phyloP scores from a whole-genome alignment of 2,888 invertebrate species.

The Aquatica leii region DNA sequence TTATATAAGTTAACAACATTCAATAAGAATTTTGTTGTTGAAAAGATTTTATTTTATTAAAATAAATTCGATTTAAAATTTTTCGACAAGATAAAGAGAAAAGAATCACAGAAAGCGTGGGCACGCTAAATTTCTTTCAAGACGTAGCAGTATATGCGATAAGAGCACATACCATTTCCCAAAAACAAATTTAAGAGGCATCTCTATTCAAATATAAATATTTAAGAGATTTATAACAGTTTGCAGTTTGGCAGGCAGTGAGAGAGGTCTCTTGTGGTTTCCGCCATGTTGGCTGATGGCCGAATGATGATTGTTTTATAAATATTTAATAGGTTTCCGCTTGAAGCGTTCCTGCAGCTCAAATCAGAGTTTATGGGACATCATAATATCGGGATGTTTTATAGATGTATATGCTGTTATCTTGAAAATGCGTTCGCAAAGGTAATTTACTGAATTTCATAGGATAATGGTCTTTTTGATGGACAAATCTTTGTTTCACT shows the following conservation, averaged over 20 bases:
- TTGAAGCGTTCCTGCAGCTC: slow-evolving; percentile 55
- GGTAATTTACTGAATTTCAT: slow-evolving; percentile 57
- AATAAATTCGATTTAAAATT: no score
- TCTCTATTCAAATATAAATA: slow-evolving; percentile 63
- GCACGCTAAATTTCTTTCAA: slow-evolving; percentile 10
- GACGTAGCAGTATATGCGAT: slow-evolving; percentile 15
- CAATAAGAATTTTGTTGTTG: no score
- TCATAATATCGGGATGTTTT: slow-evolving; percentile 62
- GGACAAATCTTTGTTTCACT: slow-evolving; percentile 23
- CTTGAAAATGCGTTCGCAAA: slow-evolving; percentile 48
- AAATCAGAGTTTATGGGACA: slow-evolving; percentile 63
- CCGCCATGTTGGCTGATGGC: slow-evolving; percentile 63
- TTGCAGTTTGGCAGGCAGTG: slow-evolving; percentile 55
- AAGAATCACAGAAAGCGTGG: slow-evolving; percentile 7
- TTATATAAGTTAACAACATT: no score
- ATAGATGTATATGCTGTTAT: slow-evolving; percentile 60
- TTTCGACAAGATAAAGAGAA: neutral
- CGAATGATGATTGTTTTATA: slow-evolving; percentile 64
- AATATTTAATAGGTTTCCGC: slow-evolving; percentile 59
- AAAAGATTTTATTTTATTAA: no score
- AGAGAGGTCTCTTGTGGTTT: slow-evolving; percentile 54
- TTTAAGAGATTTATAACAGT: slow-evolving; percentile 62
- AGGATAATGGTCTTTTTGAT: slow-evolving; percentile 53
- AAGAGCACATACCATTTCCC: slow-evolving; percentile 39
- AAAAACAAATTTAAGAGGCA: slow-evolving; percentile 61